These are phyloP conservation scores for Tipula unca DNA, from an alignment of 2,888 invertebrate genomes.

Conservation along the genomic window DNA sequence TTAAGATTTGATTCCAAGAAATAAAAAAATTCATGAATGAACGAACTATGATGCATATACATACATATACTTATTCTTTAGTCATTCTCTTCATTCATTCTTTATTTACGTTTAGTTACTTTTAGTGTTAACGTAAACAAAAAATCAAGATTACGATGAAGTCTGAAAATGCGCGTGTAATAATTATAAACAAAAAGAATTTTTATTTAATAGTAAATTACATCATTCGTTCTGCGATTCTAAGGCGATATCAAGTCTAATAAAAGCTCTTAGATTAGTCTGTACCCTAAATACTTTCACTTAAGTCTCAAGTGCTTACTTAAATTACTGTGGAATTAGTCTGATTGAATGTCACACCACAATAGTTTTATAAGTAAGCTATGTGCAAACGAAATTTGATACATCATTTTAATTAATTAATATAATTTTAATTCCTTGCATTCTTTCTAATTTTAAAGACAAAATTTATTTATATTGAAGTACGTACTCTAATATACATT, in stretches of 20 bases:
- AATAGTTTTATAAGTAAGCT: constrained; percentile 19
- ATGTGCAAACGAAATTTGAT: no score
- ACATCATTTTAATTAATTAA: no score
- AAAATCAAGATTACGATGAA: not conserved
- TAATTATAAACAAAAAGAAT: not conserved
- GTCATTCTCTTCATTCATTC: not conserved
- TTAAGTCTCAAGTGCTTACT: no score
- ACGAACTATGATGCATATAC: not conserved
- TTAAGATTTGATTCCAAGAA: not conserved
- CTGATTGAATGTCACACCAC: constrained; percentile 21
- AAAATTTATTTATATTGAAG: no score
- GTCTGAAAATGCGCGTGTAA: not conserved
- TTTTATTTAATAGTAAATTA: not conserved
- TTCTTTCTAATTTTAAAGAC: no score
- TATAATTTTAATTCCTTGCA: no score
- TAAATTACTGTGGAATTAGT: no score
- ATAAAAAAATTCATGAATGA: not conserved
- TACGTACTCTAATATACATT: not conserved
- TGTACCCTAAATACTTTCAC: no score
- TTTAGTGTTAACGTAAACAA: not conserved
- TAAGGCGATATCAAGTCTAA: no score
- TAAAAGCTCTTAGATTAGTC: no score
- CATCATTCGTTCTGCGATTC: not conserved
- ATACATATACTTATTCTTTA: not conserved
- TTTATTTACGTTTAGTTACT: not conserved